phyloP scores from a whole-genome alignment of 2,888 invertebrate genomes.

The Megastigmus dorsalis region DNA sequence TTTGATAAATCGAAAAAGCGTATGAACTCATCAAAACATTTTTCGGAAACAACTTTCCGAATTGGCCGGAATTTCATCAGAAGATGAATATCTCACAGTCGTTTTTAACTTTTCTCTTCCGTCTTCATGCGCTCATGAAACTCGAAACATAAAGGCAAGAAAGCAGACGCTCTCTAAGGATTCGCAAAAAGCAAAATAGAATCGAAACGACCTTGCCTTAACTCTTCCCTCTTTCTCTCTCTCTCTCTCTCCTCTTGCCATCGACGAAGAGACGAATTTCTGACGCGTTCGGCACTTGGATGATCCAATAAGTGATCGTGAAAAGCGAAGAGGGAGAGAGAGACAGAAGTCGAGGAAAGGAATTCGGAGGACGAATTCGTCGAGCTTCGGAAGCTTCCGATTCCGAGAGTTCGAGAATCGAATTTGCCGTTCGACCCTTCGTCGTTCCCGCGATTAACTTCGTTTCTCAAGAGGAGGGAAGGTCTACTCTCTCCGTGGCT shows the following conservation, averaged over 20 bases:
- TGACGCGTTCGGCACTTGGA: conserved; percentile 28
- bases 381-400: conserved; percentile 25
- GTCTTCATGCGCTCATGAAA: conserved; percentile 7
- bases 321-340: background rate
- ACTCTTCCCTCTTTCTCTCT: background rate
- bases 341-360: background rate
- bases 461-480: too few species aligned
- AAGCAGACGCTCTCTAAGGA: background rate
- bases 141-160: conserved; percentile 9
- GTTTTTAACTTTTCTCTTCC: conserved; percentile 18
- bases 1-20: background rate
- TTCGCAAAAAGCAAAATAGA: conserved; percentile 27
- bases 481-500: too few species aligned
- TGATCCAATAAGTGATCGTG: conserved; percentile 46
- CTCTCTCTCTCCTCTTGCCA: background rate
- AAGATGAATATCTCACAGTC: background rate
- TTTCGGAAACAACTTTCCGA: background rate
- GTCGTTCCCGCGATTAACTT: conserved; percentile 57
- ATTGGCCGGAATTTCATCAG: background rate
- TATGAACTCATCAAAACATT: background rate
- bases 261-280: conserved; percentile 33
- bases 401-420: conserved; percentile 43
- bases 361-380: conserved; percentile 27
- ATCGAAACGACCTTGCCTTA: conserved; percentile 32
- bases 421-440: conserved; percentile 52